phyloP scores from a whole-genome alignment of 2,113 vertebrate species.

The Petaurus breviceps region DNA sequence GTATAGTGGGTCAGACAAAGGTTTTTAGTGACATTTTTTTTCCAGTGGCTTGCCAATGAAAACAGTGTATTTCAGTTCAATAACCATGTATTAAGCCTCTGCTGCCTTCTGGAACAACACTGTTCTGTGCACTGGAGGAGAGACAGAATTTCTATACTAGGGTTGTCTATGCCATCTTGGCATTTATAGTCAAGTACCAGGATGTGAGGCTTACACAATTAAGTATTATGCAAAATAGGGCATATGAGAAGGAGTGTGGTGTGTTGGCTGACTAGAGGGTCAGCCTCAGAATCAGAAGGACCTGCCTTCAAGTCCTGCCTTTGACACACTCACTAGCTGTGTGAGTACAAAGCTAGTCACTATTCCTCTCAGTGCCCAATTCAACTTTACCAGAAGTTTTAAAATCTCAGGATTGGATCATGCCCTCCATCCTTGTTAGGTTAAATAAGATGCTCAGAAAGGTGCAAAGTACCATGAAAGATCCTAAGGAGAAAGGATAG shows the following conservation, averaged over 20 bases:
- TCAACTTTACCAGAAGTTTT: not conserved
- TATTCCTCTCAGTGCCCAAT: not conserved
- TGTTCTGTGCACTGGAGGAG: not conserved
- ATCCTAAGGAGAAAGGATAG: not conserved
- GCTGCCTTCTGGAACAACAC: not conserved
- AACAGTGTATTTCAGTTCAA: not conserved
- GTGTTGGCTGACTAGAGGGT: not conserved
- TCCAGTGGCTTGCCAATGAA: not conserved
- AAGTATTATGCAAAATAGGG: not conserved
- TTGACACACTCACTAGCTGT: not conserved
- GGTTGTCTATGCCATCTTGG: not conserved
- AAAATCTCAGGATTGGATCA: not conserved
- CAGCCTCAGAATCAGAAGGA: not conserved
- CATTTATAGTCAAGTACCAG: not conserved
- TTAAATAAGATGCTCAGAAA: not conserved
- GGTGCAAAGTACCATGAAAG: not conserved
- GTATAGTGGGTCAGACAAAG: conserved; percentile 47
- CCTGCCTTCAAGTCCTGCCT: not conserved
- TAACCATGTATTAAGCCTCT: not conserved
- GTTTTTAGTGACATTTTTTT: not conserved
- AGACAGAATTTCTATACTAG: not conserved
- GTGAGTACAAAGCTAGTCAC: not conserved
- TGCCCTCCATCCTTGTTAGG: not conserved
- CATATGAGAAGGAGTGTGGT: not conserved
- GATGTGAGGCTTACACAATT: not conserved